phyloP scores from a whole-genome alignment of 92 coral and sea anemone species.

The Desmophyllum pertusum region DNA sequence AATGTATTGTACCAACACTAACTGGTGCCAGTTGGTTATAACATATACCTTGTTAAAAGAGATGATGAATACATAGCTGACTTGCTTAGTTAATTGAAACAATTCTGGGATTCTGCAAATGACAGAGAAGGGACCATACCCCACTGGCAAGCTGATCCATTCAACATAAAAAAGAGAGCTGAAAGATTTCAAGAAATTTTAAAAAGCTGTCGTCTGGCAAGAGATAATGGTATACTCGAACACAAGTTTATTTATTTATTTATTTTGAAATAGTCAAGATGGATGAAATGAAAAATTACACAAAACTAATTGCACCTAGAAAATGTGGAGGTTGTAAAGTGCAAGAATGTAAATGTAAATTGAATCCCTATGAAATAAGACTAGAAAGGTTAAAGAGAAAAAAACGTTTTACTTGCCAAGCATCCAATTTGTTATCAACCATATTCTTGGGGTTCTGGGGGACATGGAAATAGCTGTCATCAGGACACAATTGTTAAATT shows the following conservation, averaged over 20 bases:
- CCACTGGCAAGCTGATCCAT: constrained; percentile 45
- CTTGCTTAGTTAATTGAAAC: constrained; percentile 27
- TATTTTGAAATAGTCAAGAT: constrained; percentile 6
- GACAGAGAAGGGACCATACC: constrained; percentile 1
- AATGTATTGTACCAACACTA: constrained; percentile 39
- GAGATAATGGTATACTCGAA: constrained; percentile 29
- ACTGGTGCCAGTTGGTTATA: constrained; percentile 56
- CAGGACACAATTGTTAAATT: constrained; percentile 62
- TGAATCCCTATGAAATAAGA: constrained; percentile 42
- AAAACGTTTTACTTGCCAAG: not conserved
- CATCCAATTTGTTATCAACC: constrained; percentile 32
- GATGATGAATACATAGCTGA: constrained; percentile 48
- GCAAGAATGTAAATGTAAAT: constrained; percentile 49
- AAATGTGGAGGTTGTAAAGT: constrained; percentile 35
- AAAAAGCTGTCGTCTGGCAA: constrained; percentile 13
- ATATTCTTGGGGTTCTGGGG: constrained; percentile 42
- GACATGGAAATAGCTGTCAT: constrained; percentile 60
- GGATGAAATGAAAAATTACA: not conserved
- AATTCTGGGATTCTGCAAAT: constrained; percentile 46
- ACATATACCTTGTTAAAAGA: constrained; percentile 43
- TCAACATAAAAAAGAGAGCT: constrained; percentile 23
- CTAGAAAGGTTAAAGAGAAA: constrained; percentile 6
- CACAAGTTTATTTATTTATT: not conserved
- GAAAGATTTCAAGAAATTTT: constrained; percentile 28
- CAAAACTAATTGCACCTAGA: not conserved